Conservation (phyloP, 1,140 invertebrate genomes). For the Leptinotarsa lineolata region DNA sequence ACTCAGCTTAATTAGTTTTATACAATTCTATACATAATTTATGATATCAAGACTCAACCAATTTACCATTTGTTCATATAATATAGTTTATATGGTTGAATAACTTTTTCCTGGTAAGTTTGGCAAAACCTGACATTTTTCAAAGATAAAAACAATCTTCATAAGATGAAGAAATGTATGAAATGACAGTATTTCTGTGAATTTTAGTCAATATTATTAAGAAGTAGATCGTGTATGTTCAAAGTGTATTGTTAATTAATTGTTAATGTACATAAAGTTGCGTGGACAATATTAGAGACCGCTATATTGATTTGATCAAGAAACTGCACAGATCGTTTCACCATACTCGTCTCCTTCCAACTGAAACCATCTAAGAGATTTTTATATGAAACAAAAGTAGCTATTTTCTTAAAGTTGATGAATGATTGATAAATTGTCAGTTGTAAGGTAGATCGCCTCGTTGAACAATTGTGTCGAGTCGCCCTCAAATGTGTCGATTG, state of each 20-base stretch:
- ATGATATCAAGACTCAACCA: no score
- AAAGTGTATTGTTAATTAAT: constrained; percentile 35
- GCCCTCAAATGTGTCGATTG: constrained; percentile 25
- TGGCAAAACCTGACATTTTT: no score
- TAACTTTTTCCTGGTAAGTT: no score
- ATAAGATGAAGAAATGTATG: background rate
- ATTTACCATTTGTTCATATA: no score
- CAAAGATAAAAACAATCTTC: no score
- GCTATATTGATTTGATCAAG: background rate
- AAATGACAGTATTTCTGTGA: constrained; percentile 31
- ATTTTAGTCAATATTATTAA: constrained; percentile 34
- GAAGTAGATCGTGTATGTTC: constrained; percentile 32
- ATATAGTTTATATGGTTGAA: no score
- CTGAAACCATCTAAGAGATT: constrained; percentile 2
- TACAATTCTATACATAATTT: no score
- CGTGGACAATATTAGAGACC: constrained; percentile 34
- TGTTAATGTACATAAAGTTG: constrained; percentile 33
- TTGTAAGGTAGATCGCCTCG: constrained; percentile 1
- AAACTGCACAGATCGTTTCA: constrained; percentile 19
- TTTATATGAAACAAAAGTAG: background rate
- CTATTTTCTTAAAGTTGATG: constrained; percentile 13
- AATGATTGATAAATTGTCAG: constrained; percentile 16
- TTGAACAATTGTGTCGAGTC: constrained; percentile 21
- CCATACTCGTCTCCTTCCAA: constrained; percentile 9
- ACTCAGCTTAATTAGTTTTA: no score